Conservation (phyloP, 2,797 vertebrate species). For the Argentina silus region DNA sequence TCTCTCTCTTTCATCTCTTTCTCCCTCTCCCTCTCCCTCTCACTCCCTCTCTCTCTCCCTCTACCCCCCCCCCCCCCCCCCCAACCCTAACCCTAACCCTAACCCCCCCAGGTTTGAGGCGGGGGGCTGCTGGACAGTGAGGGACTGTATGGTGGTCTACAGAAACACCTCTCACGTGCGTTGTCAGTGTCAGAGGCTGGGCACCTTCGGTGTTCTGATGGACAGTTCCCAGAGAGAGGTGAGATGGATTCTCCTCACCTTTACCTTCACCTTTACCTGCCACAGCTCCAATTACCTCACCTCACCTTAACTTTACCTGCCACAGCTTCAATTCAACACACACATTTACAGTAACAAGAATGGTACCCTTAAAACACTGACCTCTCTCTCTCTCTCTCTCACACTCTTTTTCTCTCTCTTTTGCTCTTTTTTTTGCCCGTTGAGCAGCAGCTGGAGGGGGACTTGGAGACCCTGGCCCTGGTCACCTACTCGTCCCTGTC, state of each 20-base stretch:
- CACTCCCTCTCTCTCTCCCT: background rate
- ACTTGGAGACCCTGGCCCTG: conserved; percentile 91
- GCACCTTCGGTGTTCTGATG: conserved; percentile 96
- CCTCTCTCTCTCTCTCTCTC: background rate
- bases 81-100: background rate
- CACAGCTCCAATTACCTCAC: too few relatives aligned
- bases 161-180: conserved; percentile 93
- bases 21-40: background rate
- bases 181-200: conserved; percentile 94
- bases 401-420: background rate
- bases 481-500: conserved; percentile 90
- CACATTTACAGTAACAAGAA: background rate
- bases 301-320: too few relatives aligned
- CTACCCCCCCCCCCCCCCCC: background rate
- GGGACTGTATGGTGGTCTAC: conserved; percentile 94
- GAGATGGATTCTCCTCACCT: conserved; percentile 13
- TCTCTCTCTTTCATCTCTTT: background rate
- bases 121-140: conserved; percentile 91
- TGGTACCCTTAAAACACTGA: background rate
- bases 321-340: too few relatives aligned
- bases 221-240: conserved; percentile 98
- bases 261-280: too few relatives aligned
- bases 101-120: conserved; percentile 53
- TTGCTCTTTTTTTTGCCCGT: background rate
- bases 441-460: conserved; percentile 92